Conservation (phyloP, 2,113 vertebrate genomes). For the Rhineura floridana region DNA sequence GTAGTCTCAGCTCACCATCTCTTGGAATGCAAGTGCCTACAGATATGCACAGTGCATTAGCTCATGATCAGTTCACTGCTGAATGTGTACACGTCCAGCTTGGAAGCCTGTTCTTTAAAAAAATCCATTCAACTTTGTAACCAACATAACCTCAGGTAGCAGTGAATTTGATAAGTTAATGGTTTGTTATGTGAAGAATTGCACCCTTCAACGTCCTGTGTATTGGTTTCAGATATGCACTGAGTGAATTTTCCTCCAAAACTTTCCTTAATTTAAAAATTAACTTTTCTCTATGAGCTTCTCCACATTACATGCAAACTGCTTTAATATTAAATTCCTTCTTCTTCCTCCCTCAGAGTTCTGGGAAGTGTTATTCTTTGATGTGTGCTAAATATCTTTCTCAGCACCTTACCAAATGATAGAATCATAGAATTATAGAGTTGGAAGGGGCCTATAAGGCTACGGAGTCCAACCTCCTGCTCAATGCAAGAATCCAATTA, state of each 20-base stretch:
- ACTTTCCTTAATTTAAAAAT: not conserved
- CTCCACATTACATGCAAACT: not conserved
- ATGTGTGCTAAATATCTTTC: not conserved
- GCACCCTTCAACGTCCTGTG: too few relatives aligned
- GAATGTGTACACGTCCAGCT: not conserved
- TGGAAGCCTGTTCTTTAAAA: not conserved
- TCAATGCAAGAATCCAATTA: too few relatives aligned
- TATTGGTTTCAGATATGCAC: too few relatives aligned
- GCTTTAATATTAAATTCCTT: not conserved
- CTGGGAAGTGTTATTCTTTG: not conserved
- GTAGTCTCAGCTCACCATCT: not conserved
- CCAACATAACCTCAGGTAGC: not conserved
- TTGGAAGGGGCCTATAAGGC: too few relatives aligned
- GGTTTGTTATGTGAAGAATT: too few relatives aligned
- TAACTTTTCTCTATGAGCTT: not conserved
- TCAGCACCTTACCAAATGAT: not conserved
- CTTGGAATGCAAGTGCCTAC: too few relatives aligned
- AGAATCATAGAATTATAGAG: too few relatives aligned
- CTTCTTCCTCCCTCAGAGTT: not conserved
- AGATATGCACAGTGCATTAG: not conserved
- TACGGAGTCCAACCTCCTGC: too few relatives aligned
- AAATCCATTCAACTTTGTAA: not conserved
- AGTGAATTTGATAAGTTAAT: not conserved
- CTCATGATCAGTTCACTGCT: not conserved
- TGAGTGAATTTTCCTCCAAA: too few relatives aligned